Base-by-base conservation (phyloP, 2,797 vertebrate genomes). In the Hemibagrus guttatus region DNA sequence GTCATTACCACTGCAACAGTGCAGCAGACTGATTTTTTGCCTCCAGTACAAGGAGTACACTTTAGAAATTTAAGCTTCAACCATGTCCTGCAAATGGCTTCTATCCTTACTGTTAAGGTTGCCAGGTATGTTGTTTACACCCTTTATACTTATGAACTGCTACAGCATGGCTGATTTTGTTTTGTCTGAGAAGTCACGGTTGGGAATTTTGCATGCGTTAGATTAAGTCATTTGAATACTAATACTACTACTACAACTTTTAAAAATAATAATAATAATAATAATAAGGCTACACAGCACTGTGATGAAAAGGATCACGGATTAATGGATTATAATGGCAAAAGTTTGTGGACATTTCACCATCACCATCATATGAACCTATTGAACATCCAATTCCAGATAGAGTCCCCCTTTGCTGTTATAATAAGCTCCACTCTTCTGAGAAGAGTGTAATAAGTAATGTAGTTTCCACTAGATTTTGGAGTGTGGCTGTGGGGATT, bases 121-220 rank as follows among this genome's bases (percentile, higher is more conserved):
- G 56, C 78, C 78, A 59, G 78, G 23, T 80, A 21, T 6, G 4
- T 39, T 26, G 1, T 3, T 16, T 39, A 26, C 6, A 16, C 1
- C 28, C 8, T 21, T 21, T 76, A 54, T 2, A 6, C 21, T 9
- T 26, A 61, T 14, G 31, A 23, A 1, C 52, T 42, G 31, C 2
- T 26, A 39, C 39, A 19, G 5, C 2, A 0, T 35, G 12, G n/a
- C 1, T 14, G 11, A 13, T 64, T 42, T 71, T 49, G 2, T 71
- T 76, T 8, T 75, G 14, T 11, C n/a, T 76, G 49, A 56, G 31
- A 59, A 13, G 13, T 42, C 31, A 59, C 78, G 13, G 78, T 80
- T 80, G 56, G 35, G 21, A 61, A 61, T 61, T 80, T 80, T 76
- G 56, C 78, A 80, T 80, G 14, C 6, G 7, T 80, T 61, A 16